phyloP scores from a whole-genome alignment of 2,888 invertebrate species.

The Cataglyphis cursor region DNA sequence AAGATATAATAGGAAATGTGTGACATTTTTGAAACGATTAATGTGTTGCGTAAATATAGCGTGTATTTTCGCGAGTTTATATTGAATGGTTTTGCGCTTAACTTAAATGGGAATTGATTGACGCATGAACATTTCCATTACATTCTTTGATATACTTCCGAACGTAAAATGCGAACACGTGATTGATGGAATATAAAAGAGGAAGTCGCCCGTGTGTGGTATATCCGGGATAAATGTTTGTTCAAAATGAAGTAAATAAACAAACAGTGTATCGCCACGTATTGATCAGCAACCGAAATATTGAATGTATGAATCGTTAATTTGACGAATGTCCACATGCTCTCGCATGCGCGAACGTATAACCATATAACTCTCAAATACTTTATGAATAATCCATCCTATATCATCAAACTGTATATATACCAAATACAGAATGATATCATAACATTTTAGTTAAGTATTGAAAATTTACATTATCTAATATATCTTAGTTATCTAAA shows the following conservation, averaged over 20 bases:
- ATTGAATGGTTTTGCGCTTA: constrained; percentile 33
- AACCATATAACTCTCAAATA: neutral
- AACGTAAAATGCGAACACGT: constrained; percentile 22
- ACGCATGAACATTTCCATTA: constrained; percentile 16
- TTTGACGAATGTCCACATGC: constrained; percentile 40
- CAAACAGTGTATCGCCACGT: constrained; percentile 40
- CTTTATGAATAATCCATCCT: constrained; percentile 34
- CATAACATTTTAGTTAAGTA: neutral
- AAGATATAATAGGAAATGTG: neutral
- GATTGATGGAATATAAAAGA: constrained; percentile 51
- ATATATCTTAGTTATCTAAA: neutral
- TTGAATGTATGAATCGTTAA: constrained; percentile 61
- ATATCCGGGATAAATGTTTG: constrained; percentile 26
- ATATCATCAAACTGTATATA: neutral
- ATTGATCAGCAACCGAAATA: constrained; percentile 58
- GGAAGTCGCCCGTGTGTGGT: constrained; percentile 29
- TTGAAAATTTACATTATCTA: constrained; percentile 3
- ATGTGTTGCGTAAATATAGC: neutral
- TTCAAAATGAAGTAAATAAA: constrained; percentile 58
- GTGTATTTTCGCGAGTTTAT: constrained; percentile 1
- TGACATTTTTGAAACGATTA: constrained; percentile 23
- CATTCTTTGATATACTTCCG: constrained; percentile 17
- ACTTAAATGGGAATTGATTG: constrained; percentile 22
- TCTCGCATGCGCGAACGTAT: neutral
- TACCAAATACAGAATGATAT: neutral